Conservation (phyloP, 2,797 vertebrate genomes). For the Xiphorhynchus erythropygius region DNA sequence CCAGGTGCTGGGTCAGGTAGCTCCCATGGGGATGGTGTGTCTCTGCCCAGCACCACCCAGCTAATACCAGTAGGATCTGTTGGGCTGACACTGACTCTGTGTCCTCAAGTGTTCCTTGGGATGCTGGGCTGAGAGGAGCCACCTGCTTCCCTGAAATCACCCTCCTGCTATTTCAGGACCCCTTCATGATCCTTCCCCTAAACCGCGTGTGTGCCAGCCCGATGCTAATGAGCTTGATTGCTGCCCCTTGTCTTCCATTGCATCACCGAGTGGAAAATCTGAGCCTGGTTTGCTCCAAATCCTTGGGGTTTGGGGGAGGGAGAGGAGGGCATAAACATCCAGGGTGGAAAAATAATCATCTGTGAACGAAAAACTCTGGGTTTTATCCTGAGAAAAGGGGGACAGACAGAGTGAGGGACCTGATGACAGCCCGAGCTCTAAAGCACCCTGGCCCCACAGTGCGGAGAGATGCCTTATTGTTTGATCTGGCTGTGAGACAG, state of each 20-base stretch:
- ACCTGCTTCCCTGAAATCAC: background rate
- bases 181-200: background rate
- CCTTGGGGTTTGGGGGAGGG: background rate
- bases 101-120: background rate
- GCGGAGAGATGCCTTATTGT: conserved; percentile 47
- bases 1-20: background rate
- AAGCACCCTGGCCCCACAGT: background rate
- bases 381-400: conserved; percentile 9
- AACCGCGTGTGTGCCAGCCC: background rate
- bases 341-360: background rate
- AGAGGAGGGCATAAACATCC: background rate
- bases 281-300: background rate
- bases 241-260: background rate
- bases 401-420: background rate
- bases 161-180: background rate
- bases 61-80: background rate
- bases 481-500: conserved; percentile 57
- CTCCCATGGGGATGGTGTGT: accelerated
- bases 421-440: background rate
- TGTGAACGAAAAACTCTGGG: background rate
- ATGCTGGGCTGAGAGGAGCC: background rate
- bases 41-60: background rate
- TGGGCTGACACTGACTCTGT: background rate
- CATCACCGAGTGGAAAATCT: background rate
- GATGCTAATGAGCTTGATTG: background rate